A percentile compares a stretch with the other conserved stretches of the same genome.
Conservation (phyloP, 2,888 invertebrate genomes). For the Latheticus oryzae region DNA sequence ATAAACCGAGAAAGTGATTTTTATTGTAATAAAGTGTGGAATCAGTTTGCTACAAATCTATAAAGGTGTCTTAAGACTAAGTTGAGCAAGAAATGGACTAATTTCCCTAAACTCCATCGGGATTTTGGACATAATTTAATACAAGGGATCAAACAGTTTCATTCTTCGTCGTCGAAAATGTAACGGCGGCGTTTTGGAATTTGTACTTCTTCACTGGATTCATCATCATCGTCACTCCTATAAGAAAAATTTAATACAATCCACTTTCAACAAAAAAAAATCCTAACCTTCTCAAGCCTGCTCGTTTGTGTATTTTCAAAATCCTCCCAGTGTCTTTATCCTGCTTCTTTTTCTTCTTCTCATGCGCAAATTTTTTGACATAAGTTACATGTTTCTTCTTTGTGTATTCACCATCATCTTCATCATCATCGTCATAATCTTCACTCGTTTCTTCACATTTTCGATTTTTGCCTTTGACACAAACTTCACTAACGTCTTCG, state of each 20-base stretch:
- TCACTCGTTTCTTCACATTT: constrained; percentile 38
- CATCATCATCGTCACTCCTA: constrained; percentile 49
- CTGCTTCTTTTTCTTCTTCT: constrained; percentile 50
- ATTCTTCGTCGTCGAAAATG: constrained; percentile 44
- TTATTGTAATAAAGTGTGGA: constrained; percentile 21
- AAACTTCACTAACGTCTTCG: constrained; percentile 33
- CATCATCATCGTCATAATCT: constrained; percentile 38
- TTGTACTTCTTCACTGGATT: constrained; percentile 52
- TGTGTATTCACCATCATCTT: constrained; percentile 38
- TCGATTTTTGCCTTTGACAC: constrained; percentile 10
- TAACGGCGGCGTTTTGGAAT: constrained; percentile 45
- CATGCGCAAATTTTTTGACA: constrained; percentile 57
- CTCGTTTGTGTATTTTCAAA: constrained; percentile 51
- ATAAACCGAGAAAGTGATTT: constrained; percentile 15
- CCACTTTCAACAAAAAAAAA: constrained; percentile 31
- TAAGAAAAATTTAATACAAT: too few species aligned
- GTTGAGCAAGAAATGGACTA: constrained; percentile 26
- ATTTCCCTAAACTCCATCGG: constrained; percentile 10
- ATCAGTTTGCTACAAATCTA: constrained; percentile 2
- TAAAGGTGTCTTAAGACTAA: constrained; percentile 10
- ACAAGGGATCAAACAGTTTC: constrained; percentile 6
- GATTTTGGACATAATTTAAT: constrained; percentile 11
- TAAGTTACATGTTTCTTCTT: constrained; percentile 45
- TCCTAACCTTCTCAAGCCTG: constrained; percentile 35
- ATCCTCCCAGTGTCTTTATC: constrained; percentile 48